Percentiles rank a stretch among this genome's conserved stretches.
These are phyloP conservation scores for Phasia obesa DNA, from an alignment of 2,888 invertebrate genomes.

Conservation along the genomic window DNA sequence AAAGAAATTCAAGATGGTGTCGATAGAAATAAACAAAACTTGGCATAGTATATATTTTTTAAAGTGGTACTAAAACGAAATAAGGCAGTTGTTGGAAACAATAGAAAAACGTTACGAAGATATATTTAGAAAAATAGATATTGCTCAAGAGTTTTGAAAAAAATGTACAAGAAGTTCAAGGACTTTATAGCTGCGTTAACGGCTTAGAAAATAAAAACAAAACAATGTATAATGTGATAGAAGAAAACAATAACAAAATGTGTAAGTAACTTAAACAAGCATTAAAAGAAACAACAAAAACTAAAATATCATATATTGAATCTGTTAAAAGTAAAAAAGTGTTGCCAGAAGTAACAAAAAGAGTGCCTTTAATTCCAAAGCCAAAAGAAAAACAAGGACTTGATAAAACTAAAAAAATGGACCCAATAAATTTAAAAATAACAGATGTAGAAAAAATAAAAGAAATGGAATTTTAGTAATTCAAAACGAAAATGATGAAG, in stretches of 20 bases:
- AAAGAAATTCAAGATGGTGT: too few species aligned
- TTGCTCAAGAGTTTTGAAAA: too few species aligned
- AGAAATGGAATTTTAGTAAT: slow-evolving; percentile 13
- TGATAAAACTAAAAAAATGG: slow-evolving; percentile 3
- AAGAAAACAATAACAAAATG: slow-evolving; percentile 4
- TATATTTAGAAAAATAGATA: too few species aligned
- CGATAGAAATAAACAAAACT: too few species aligned
- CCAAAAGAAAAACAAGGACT: too few species aligned
- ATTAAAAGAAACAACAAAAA: slow-evolving; percentile 1
- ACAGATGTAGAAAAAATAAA: not conserved
- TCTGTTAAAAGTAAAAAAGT: not conserved
- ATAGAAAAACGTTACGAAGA: too few species aligned
- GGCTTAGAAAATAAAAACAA: not conserved
- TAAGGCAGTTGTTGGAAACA: too few species aligned
- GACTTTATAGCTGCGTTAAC: not conserved
- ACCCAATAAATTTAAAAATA: slow-evolving; percentile 19
- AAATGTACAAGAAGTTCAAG: not conserved
- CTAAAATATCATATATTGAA: not conserved
- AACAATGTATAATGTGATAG: not conserved
- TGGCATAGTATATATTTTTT: too few species aligned
- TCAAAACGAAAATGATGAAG: slow-evolving; percentile 10
- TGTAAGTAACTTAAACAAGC: not conserved
- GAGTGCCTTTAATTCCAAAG: slow-evolving; percentile 3
- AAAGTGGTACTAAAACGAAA: too few species aligned
- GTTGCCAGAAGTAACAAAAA: slow-evolving; percentile 5